phyloP scores from a whole-genome alignment of 2,888 invertebrate species.

The Cybosia mesomella region DNA sequence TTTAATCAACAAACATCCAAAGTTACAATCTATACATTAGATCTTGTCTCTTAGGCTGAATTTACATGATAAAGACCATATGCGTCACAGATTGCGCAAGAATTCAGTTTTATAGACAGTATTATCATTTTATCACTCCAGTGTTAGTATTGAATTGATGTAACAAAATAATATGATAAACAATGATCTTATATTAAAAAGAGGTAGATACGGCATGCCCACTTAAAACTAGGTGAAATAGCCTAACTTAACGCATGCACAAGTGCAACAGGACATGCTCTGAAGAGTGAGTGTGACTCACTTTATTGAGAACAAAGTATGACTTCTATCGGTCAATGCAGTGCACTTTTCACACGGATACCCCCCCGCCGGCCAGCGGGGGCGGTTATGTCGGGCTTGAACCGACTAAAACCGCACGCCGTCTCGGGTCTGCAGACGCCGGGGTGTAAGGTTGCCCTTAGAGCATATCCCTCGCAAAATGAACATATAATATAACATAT shows the following conservation, averaged over 20 bases:
- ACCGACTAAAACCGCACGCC: no score
- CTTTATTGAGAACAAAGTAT: no score
- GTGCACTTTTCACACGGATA: no score
- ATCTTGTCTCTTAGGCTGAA: neutral
- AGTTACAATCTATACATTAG: neutral
- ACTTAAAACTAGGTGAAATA: neutral
- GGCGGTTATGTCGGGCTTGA: no score
- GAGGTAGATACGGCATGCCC: neutral
- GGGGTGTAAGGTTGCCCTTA: no score
- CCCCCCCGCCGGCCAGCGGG: no score
- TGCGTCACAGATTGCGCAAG: slow-evolving; percentile 5
- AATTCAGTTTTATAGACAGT: neutral
- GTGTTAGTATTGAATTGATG: neutral
- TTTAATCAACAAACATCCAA: slow-evolving; percentile 6
- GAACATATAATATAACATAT: no score
- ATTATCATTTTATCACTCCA: slow-evolving; percentile 7
- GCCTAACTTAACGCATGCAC: neutral
- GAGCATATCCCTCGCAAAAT: no score
- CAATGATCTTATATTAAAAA: neutral
- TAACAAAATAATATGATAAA: neutral
- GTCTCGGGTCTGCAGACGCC: no score
- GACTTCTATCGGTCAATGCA: no score
- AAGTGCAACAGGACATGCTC: neutral
- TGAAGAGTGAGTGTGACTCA: no score
- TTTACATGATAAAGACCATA: neutral